Evolutionary conservation across 2,888 invertebrate species (phyloP).

Genomic region (Heliconius hortense): DNA sequence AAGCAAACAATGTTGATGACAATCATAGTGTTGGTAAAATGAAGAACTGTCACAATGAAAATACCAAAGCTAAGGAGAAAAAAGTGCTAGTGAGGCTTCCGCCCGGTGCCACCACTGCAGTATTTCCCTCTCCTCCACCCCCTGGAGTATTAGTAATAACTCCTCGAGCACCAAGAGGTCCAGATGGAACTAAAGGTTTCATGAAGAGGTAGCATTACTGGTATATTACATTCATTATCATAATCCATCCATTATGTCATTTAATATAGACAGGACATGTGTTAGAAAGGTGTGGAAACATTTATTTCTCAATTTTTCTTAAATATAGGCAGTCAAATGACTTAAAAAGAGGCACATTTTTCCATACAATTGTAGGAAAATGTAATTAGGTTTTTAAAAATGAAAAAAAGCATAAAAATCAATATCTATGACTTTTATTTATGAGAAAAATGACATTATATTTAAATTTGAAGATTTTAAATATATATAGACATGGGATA

Average conservation of each 20-base stretch:
- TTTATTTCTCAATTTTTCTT: conserved; percentile 40
- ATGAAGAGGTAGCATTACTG: conserved; percentile 69
- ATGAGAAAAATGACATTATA: neutral
- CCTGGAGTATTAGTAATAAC: conserved; percentile 80
- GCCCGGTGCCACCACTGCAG: conserved; percentile 60
- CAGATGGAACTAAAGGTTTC: conserved; percentile 86
- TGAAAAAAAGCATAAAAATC: too few relatives aligned
- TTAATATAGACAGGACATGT: conserved; percentile 31
- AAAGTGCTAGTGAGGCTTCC: conserved; percentile 71
- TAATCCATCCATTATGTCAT: conserved; percentile 40
- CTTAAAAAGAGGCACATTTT: too few relatives aligned
- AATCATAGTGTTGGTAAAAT: conserved; percentile 58
- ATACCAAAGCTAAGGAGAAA: conserved; percentile 69
- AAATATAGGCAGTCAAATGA: conserved; percentile 14
- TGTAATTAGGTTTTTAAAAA: neutral
- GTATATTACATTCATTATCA: conserved; percentile 34
- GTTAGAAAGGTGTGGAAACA: conserved; percentile 27
- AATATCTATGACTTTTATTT: neutral
- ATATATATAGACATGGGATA: neutral
- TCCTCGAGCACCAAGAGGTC: conserved; percentile 87
- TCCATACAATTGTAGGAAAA: neutral
- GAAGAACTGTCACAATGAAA: conserved; percentile 60
- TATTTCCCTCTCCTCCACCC: conserved; percentile 73
- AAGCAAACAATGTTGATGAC: conserved; percentile 72
- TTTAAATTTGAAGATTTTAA: neutral